Evolutionary conservation across 2,113 vertebrate species (phyloP), one percentile per base, ranked within the genome.

Genomic region (Albula glossodonta): DNA sequence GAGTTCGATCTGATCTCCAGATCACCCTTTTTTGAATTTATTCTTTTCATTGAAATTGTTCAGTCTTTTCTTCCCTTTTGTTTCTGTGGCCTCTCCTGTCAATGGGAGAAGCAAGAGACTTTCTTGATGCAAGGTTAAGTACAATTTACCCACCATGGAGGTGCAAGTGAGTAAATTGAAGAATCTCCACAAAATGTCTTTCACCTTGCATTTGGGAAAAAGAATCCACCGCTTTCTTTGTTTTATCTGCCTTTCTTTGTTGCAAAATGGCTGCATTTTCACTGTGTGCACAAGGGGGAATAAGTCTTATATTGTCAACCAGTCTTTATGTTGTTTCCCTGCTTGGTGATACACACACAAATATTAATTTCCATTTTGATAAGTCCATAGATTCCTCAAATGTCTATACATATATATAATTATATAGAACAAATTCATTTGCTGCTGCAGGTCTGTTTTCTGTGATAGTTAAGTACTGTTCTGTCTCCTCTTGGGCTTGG

Each of bases 371-470:
- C 84, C 84, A 48, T 80, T 89, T 81, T 80, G 31, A 91, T 57
- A 86, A 91, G 93, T 94, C 93, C 92, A 88, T 90, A 91, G 87
- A 87, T 91, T 86, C 92, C 91, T 94, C 91, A 89, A 93, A 92
- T 85, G 90, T 94, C 94, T 95, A 93, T 93, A 94, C 93, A 94
- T 92, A 89, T 93, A 94, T 94, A 93, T 93, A 93, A 90, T 92
- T 91, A 90, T 93, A 94, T 91, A 92, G 92, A 92, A 91, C 91
- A 91, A 89, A 92, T 93, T 93, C 91, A 89, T 78, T 91, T 89
- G 88, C 86, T 88, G 89, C 89, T 89, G 92, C 90, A 90, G 92
- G 90, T 86, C 51, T 83, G 51, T 51, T 57, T 51, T 88, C 78
- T 77, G 87, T 92, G 87, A 92, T 92, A 92, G 91, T 91, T 79